These are phyloP conservation scores for Teleopsis dalmanni DNA, from an alignment of 1,140 invertebrate genomes.

Conservation along the genomic window DNA sequence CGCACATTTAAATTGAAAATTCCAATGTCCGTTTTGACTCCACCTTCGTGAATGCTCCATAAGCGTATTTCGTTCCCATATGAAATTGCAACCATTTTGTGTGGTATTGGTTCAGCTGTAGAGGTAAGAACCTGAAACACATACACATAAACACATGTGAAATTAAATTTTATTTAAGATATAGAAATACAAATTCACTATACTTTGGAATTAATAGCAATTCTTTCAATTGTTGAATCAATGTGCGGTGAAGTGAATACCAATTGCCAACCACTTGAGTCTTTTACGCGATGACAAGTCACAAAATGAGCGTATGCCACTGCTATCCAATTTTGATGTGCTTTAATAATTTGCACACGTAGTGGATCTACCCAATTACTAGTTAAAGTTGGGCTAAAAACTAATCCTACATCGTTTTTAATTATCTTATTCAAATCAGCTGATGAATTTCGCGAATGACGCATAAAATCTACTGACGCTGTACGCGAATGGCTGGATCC, in stretches of 20 bases:
- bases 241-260: constrained; percentile 90
- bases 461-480: constrained; percentile 67
- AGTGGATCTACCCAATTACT: constrained; percentile 71
- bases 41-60: constrained; percentile 83
- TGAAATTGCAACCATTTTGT: constrained; percentile 85
- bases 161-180: neutral
- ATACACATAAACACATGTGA: constrained; percentile 5
- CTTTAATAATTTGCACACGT: constrained; percentile 87
- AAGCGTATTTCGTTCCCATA: constrained; percentile 76
- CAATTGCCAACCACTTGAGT: constrained; percentile 91
- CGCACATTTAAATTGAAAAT: constrained; percentile 86
- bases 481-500: constrained; percentile 64
- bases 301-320: constrained; percentile 95
- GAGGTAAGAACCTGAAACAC: too few species aligned
- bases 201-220: constrained; percentile 93
- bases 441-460: constrained; percentile 69
- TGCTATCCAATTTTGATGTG: constrained; percentile 96
- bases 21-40: constrained; percentile 70
- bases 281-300: constrained; percentile 89
- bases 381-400: constrained; percentile 56
- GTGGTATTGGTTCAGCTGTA: constrained; percentile 44
- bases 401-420: constrained; percentile 60
- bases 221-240: constrained; percentile 80
- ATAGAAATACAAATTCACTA: too few species aligned
- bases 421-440: constrained; percentile 70